Percentiles rank a stretch among this genome's conserved stretches.
phyloP scores from a whole-genome alignment of 2,797 vertebrate species.

The Hippopotamyrus pictus region DNA sequence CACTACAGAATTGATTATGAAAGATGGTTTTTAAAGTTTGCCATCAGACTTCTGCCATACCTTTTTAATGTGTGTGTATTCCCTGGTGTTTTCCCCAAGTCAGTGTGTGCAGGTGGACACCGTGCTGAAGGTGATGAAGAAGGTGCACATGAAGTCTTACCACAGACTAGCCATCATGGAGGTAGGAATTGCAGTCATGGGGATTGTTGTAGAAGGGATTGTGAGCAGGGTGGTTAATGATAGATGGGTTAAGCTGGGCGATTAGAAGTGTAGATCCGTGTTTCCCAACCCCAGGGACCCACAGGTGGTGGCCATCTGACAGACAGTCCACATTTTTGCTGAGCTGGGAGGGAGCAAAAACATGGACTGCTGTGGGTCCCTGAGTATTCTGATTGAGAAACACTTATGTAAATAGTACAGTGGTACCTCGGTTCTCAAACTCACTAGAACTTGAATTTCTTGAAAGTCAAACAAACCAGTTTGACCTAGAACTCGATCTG shows the following conservation, averaged over 20 bases:
- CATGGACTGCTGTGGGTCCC: neutral
- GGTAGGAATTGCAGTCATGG: constrained; percentile 50
- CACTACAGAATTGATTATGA: neutral
- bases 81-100: constrained; percentile 38
- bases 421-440: no score
- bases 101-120: constrained; percentile 49
- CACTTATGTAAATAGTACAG: neutral
- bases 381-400: neutral
- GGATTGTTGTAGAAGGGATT: neutral
- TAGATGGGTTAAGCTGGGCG: neutral
- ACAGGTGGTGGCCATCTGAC: neutral
- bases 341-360: neutral
- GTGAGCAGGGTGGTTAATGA: neutral
- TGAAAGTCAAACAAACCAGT: no score
- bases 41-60: neutral
- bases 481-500: no score
- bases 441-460: no score
- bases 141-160: constrained; percentile 67
- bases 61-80: neutral
- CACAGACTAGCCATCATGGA: constrained; percentile 67
- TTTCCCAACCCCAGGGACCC: neutral
- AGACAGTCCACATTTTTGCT: neutral
- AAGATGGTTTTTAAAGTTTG: neutral
- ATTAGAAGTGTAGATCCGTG: neutral
- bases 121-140: constrained; percentile 66